Conservation (phyloP, 2,888 invertebrate species). For the Vandiemenella viatica region DNA sequence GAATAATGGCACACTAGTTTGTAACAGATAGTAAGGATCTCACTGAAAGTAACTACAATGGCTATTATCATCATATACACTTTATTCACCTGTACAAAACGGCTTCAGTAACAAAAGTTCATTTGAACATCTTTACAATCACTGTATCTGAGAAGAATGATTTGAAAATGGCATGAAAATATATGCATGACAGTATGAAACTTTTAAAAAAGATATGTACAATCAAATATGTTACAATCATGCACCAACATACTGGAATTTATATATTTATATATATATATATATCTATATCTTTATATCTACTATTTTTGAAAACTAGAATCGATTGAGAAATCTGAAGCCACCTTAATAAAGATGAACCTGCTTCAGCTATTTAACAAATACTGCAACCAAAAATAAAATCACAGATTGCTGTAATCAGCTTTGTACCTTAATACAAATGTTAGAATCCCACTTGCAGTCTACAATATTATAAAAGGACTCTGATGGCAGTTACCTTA, state of each 20-base stretch:
- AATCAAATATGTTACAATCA: neutral
- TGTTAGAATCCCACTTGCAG: constrained; percentile 5
- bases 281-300: neutral
- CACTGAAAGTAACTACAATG: neutral
- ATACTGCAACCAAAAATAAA: constrained; percentile 13
- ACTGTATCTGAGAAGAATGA: too few relatives aligned
- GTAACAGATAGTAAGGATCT: neutral
- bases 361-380: neutral
- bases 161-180: too few relatives aligned
- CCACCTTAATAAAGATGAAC: neutral
- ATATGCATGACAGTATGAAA: too few relatives aligned
- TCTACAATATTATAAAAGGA: constrained; percentile 6
- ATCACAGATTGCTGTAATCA: constrained; percentile 15
- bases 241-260: neutral
- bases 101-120: too few relatives aligned
- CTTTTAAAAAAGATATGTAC: neutral
- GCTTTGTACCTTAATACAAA: constrained; percentile 12
- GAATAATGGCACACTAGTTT: neutral
- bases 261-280: neutral
- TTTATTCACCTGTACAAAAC: too few relatives aligned
- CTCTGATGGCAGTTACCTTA: constrained; percentile 10
- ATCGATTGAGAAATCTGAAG: neutral
- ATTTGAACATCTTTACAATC: too few relatives aligned
- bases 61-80: too few relatives aligned
- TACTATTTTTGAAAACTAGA: neutral